phyloP scores from a whole-genome alignment of 2,888 invertebrate species.

The Mycalesis mineus region DNA sequence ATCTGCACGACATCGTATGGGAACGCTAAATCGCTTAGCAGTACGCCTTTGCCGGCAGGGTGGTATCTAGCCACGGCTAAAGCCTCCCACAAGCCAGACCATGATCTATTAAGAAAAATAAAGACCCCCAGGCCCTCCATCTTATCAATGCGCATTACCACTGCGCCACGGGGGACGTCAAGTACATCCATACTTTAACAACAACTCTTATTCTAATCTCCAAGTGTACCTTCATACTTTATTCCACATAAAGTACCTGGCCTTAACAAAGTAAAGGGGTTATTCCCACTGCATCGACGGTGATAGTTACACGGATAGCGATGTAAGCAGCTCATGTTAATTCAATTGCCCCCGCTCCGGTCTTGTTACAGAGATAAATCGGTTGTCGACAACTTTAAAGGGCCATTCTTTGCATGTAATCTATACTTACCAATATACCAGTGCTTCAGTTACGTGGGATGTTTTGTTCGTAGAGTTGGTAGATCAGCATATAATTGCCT shows the following conservation, averaged over 20 bases:
- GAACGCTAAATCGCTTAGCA: no score
- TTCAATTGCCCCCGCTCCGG: constrained; percentile 44
- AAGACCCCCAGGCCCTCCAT: no score
- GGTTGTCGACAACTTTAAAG: constrained; percentile 3
- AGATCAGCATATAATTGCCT: no score
- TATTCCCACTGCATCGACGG: constrained; percentile 8
- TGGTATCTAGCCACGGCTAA: no score
- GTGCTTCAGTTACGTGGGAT: no score
- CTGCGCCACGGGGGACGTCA: no score
- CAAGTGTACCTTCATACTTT: background rate
- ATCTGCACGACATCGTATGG: no score
- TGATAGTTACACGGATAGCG: constrained; percentile 25
- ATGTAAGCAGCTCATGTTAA: constrained; percentile 48
- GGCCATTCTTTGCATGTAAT: background rate
- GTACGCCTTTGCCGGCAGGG: no score
- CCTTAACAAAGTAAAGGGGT: background rate
- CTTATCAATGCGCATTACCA: no score
- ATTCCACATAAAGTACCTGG: background rate
- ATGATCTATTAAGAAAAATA: no score
- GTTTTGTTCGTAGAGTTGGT: no score
- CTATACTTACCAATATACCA: background rate
- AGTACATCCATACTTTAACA: background rate
- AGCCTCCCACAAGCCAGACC: no score
- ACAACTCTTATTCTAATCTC: background rate
- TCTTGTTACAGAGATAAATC: constrained; percentile 21